Evolutionary conservation across 2,113 vertebrate genomes (phyloP).

Genomic region (Xiphophorus hellerii): DNA sequence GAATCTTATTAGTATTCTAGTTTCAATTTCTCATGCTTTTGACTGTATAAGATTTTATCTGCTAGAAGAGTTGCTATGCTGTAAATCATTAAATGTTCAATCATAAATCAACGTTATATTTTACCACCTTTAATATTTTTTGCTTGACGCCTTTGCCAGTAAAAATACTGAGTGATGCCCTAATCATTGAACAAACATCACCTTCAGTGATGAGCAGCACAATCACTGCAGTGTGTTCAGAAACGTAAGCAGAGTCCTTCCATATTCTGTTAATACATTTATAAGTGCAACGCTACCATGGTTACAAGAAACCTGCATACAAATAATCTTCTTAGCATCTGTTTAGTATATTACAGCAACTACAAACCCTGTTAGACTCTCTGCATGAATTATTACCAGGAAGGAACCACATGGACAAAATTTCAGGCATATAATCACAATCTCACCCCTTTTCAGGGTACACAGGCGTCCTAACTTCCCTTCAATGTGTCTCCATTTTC

Average conservation of each 20-base stretch:
- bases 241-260: neutral
- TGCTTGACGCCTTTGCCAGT: neutral
- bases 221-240: neutral
- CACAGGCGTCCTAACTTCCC: constrained; percentile 1
- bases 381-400: neutral
- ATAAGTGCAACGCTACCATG: constrained; percentile 32
- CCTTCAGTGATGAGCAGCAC: neutral
- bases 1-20: neutral
- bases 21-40: neutral
- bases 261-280: constrained; percentile 13
- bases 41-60: neutral
- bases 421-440: constrained; percentile 30
- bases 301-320: constrained; percentile 23
- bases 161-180: neutral
- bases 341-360: neutral
- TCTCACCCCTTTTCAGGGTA: constrained; percentile 15
- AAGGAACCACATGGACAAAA: constrained; percentile 21
- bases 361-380: constrained; percentile 1
- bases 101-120: neutral
- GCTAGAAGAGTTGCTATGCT: neutral
- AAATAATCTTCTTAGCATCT: constrained; percentile 25
- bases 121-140: neutral
- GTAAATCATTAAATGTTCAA: neutral
- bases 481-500: constrained; percentile 39
- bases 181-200: constrained; percentile 1